Conservation (phyloP, 92 coral and sea anemone species). For the Umimayanthus chanpuru region DNA sequence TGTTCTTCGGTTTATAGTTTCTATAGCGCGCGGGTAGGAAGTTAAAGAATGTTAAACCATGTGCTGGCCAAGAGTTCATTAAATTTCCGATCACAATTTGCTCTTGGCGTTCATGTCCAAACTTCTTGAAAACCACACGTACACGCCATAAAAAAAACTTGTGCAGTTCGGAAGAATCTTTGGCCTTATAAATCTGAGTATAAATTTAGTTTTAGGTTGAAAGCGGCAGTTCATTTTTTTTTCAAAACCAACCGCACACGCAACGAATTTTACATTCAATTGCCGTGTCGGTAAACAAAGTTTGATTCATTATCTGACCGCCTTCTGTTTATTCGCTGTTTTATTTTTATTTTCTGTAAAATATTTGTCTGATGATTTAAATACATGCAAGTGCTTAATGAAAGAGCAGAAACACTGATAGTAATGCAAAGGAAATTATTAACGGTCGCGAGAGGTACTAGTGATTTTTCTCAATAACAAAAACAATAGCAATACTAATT, state of each 20-base stretch:
- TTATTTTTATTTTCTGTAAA: constrained; percentile 51
- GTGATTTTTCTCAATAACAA: constrained; percentile 58
- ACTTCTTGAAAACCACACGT: neutral
- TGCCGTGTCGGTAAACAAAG: constrained; percentile 89
- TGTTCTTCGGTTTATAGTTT: constrained; percentile 67
- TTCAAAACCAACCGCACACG: constrained; percentile 62
- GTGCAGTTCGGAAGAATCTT: constrained; percentile 16
- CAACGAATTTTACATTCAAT: constrained; percentile 80
- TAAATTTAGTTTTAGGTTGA: constrained; percentile 20
- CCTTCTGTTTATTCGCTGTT: constrained; percentile 56
- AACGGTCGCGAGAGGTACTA: constrained; percentile 53
- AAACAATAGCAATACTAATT: constrained; percentile 59
- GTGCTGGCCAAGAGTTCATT: constrained; percentile 75
- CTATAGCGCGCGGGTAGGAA: constrained; percentile 88
- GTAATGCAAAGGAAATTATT: constrained; percentile 40
- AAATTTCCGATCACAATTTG: constrained; percentile 61
- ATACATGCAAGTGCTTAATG: constrained; percentile 38
- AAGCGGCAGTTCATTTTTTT: constrained; percentile 36
- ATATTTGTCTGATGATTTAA: constrained; percentile 19
- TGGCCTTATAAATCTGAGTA: constrained; percentile 11
- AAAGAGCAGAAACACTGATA: constrained; percentile 30
- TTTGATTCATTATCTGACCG: constrained; percentile 70
- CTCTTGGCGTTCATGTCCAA: constrained; percentile 15
- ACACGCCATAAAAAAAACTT: constrained; percentile 13
- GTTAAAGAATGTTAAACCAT: constrained; percentile 86